These are phyloP conservation scores for Harmothoe impar DNA, from an alignment of 2,888 invertebrate genomes.

Conservation along the genomic window DNA sequence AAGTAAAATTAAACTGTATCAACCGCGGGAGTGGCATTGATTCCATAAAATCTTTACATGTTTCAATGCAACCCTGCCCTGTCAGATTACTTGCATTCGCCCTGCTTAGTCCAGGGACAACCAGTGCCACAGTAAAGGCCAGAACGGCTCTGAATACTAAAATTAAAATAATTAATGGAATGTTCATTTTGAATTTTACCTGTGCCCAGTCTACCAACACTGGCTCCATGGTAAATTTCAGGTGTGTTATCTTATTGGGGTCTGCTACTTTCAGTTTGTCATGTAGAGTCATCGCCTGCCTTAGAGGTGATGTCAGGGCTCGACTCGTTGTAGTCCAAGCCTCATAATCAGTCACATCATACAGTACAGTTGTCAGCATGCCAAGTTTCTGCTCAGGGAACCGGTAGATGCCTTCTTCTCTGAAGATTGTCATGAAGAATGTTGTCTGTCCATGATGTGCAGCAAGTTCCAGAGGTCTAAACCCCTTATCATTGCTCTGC, in stretches of 20 bases:
- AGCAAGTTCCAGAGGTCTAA: background rate
- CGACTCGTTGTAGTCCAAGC: background rate
- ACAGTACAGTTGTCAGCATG: background rate
- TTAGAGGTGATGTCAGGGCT: background rate
- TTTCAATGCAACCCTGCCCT: too few relatives aligned
- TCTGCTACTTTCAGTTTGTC: background rate
- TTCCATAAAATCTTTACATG: background rate
- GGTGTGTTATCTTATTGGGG: background rate
- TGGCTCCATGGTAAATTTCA: background rate
- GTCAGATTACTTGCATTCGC: too few relatives aligned
- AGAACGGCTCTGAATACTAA: background rate
- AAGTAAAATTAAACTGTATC: background rate
- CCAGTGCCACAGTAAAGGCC: background rate
- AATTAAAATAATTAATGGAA: background rate
- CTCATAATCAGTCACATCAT: background rate
- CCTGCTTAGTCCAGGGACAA: background rate
- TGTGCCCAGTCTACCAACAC: background rate
- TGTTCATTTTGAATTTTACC: background rate
- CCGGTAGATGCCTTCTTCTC: background rate
- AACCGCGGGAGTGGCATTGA: background rate
- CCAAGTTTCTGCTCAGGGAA: background rate
- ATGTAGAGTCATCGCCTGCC: background rate
- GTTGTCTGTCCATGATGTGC: background rate
- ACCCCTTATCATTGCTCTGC: background rate
- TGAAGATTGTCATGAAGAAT: background rate